Percentiles rank a stretch among this genome's conserved stretches.
phyloP scores from a whole-genome alignment of 2,797 vertebrate genomes.

The Notamacropus eugenii region DNA sequence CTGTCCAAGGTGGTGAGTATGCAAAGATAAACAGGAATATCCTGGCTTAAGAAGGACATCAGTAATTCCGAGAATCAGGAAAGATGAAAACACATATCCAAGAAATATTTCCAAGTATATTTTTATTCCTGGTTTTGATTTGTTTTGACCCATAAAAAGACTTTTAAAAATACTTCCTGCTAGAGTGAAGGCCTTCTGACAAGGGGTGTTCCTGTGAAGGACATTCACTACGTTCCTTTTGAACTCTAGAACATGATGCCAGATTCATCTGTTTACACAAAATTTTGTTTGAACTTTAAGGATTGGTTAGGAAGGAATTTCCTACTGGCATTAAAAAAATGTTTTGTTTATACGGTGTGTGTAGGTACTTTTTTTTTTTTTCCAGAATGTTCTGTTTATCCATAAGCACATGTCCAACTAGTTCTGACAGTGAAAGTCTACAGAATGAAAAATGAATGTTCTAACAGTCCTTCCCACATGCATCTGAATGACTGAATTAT shows the following conservation, averaged over 20 bases:
- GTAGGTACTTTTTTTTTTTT: not conserved
- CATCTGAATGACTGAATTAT: not conserved
- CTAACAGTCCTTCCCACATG: not conserved
- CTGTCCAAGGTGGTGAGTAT: not conserved
- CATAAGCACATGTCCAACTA: not conserved
- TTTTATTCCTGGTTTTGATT: not conserved
- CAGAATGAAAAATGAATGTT: not conserved
- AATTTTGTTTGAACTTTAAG: constrained; percentile 45
- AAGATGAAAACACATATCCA: not conserved
- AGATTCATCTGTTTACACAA: constrained; percentile 29
- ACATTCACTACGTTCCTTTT: constrained; percentile 11
- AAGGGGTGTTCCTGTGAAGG: not conserved
- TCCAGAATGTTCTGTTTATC: not conserved
- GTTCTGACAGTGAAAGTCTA: not conserved
- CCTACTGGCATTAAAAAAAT: not conserved
- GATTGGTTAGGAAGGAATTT: constrained; percentile 22
- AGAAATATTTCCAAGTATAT: not conserved
- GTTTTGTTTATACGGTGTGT: not conserved
- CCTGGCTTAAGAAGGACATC: not conserved
- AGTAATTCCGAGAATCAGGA: not conserved
- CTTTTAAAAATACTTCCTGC: not conserved
- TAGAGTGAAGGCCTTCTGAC: not conserved
- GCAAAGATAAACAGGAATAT: not conserved
- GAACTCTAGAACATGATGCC: constrained; percentile 12
- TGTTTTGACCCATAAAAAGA: not conserved